These are phyloP conservation scores for Resseliella maxima DNA, from an alignment of 2,888 invertebrate genomes.

Conservation along the genomic window DNA sequence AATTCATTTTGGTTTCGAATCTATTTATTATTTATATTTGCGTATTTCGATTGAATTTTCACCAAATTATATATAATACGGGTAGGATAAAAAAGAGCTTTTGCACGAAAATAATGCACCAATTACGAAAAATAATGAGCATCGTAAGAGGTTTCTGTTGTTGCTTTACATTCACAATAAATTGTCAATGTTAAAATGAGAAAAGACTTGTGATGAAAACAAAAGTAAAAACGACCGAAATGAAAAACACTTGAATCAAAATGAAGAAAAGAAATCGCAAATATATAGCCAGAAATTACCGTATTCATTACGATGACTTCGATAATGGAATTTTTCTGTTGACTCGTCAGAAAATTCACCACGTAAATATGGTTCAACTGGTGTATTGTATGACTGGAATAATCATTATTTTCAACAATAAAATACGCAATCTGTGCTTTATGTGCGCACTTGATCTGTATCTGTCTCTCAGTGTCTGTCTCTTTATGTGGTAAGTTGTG, in stretches of 20 bases:
- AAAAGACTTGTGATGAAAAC: neutral
- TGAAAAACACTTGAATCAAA: neutral
- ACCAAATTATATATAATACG: too few species aligned
- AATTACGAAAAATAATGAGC: slow-evolving; percentile 40
- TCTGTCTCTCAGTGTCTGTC: neutral
- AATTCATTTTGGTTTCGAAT: neutral
- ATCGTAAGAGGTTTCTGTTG: slow-evolving; percentile 43
- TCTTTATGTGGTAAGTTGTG: neutral
- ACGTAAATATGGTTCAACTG: slow-evolving; percentile 13
- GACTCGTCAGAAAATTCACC: neutral
- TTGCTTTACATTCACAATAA: neutral
- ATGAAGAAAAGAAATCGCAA: neutral
- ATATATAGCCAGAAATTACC: neutral
- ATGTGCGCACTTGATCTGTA: neutral
- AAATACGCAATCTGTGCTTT: slow-evolving; percentile 48
- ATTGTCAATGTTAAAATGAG: neutral
- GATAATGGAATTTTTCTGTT: slow-evolving; percentile 44
- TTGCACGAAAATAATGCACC: neutral
- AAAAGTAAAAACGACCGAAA: neutral
- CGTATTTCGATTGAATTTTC: neutral
- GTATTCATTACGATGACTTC: neutral
- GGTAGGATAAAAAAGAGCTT: neutral
- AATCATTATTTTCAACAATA: slow-evolving; percentile 44
- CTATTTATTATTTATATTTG: neutral
- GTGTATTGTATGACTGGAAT: slow-evolving; percentile 29